phyloP scores from a whole-genome alignment of 2,797 vertebrate genomes.

The Molossus alvarezi region DNA sequence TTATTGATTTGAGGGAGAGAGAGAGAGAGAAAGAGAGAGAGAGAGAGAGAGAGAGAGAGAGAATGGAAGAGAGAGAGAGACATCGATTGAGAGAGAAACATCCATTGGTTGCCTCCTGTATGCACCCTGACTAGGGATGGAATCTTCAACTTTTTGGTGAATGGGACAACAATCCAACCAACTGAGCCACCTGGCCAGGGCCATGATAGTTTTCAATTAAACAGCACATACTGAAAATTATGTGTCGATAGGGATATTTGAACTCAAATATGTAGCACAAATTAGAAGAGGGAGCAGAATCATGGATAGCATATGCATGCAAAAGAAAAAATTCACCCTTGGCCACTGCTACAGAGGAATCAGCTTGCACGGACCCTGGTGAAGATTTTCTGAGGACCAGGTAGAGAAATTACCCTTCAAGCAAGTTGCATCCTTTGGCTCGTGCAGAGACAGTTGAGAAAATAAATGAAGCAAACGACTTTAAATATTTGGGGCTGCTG shows the following conservation, averaged over 20 bases:
- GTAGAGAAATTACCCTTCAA: conserved; percentile 46
- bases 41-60: not conserved
- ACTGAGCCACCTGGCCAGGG: not conserved
- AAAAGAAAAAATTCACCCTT: conserved; percentile 42
- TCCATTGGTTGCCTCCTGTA: not conserved
- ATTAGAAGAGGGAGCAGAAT: conserved; percentile 8
- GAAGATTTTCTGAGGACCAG: conserved; percentile 10
- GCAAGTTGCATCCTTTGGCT: conserved; percentile 6
- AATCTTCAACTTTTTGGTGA: not conserved
- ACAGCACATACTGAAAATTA: not conserved
- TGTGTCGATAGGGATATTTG: conserved; percentile 19
- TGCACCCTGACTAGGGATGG: not conserved
- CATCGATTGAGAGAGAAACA: not conserved
- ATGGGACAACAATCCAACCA: not conserved
- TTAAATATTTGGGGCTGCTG: conserved; percentile 77
- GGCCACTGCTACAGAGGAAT: not conserved
- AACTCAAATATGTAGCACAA: conserved; percentile 40
- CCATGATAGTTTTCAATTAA: conserved; percentile 21
- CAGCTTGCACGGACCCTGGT: not conserved
- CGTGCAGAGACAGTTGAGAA: conserved; percentile 49
- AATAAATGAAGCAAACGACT: conserved; percentile 78
- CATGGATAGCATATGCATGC: not conserved
- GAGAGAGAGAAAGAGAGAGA: too few relatives aligned
- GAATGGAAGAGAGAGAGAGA: not conserved
- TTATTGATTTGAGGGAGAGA: not conserved